Base-by-base conservation (phyloP, 2,888 invertebrate genomes). In the Polydrusus cervinus region DNA sequence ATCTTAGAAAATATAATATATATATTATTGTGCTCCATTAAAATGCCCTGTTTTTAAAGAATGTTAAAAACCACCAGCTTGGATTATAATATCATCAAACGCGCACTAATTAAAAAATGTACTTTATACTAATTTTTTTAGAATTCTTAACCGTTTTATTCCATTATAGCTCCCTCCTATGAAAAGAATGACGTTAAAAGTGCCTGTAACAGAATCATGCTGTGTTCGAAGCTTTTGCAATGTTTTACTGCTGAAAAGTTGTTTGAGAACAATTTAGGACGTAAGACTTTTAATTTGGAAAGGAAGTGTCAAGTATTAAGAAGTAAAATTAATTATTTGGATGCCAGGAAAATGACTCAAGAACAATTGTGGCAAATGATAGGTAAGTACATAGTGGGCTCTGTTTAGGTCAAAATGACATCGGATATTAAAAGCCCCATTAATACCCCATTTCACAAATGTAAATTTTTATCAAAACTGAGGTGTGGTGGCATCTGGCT, bases 221-320 rank as follows among this genome's bases (percentile, higher is more conserved):
- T 96, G 7, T 94, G 94, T 60, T 90, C 94, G 11, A 92, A 94
- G 83, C 88, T 98, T 65, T 91, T 97, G 76, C 98, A 98, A 88
- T 91, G 93, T 74, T 89, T 97, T 79, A 94, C 94, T 77, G 96
- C 96, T 0, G 96, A 97, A 86, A 97, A 96, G 86, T 87, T 98
- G 25, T 90, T 91, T 79, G 95, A 96, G 85, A 92, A 93, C 79
- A 94, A 93, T 11, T 90, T 94, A 69, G 92, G 91, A 1, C 88
- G 94, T 77, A 93, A 94, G 88, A 95, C 97, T 1, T 98, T 98
- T 86, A 91, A 92, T 80, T 86, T 97, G 25, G 94, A 94, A 84
- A 90, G 91, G 82, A 89, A 91, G 80, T 96, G 96, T 83, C 88
- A 92, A 80, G 87, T 94, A 68, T 96, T 97, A 87, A 89, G 89